Evolutionary conservation across 2,797 vertebrate species (phyloP).

Genomic region (Cryptoprocta ferox): DNA sequence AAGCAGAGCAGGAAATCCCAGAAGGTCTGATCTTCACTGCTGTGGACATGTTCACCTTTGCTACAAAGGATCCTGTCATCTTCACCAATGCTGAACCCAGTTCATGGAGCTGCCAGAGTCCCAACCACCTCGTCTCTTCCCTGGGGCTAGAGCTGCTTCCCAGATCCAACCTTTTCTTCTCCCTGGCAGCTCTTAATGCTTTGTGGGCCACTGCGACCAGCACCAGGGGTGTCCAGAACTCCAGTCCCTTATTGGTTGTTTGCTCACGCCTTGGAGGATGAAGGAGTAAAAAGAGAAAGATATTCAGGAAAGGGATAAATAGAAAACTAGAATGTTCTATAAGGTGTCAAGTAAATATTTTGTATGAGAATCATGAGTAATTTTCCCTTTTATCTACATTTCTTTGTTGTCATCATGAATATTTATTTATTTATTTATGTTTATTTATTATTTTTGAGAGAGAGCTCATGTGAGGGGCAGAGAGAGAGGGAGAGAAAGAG

Average conservation of each 20-base stretch:
- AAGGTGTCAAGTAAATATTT: background rate
- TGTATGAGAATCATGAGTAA: background rate
- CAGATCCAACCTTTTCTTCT: background rate
- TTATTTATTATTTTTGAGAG: no score
- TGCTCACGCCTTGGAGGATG: background rate
- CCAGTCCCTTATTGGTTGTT: background rate
- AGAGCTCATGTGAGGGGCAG: no score
- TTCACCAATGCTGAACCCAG: no score
- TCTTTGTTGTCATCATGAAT: background rate
- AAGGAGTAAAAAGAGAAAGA: background rate
- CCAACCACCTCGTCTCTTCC: background rate
- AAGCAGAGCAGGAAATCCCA: background rate
- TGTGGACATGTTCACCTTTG: background rate
- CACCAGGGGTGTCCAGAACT: background rate
- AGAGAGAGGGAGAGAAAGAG: no score
- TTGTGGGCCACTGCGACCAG: background rate
- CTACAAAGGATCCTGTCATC: background rate
- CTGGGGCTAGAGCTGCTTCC: no score
- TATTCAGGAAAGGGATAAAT: background rate
- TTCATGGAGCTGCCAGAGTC: background rate
- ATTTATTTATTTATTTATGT: background rate
- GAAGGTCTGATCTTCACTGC: background rate
- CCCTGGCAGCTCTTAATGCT: background rate
- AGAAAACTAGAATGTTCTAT: background rate
- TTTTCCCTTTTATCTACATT: background rate